Evolutionary conservation across 2,888 invertebrate genomes (phyloP), one percentile per base, ranked within the genome.

Genomic region (Lamproptera curius): DNA sequence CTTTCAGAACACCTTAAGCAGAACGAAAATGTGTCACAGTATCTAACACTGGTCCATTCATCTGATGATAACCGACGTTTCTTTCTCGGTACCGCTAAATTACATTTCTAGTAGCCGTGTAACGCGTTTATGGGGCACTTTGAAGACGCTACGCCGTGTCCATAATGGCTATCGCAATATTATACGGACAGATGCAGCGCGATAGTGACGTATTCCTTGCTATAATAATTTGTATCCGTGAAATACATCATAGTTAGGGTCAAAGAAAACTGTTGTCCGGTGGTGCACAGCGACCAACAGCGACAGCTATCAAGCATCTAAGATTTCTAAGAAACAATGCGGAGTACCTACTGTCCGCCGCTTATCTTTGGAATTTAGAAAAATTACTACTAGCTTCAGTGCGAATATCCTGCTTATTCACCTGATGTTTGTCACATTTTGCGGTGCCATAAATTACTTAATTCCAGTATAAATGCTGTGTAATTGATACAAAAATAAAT

Each of bases 61-160:
- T 75, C 73, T 76, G 69, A 59, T 72, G 85, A 85, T 83, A 76
- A 76, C 67, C 70, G 83, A 85, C 81, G 67, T 70, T 74, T 78
- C 70, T 80, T 83, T 83, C 83, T 73, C 71, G 67, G 84, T 85
- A 82, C 85, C 82, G 85, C 85, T 84, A 86, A 83, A 85, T 83
- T 77, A 79, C 83, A 75, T 75, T 81, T 83, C 82, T 85, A 86
- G 85, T 83, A 83, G 86, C 83, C 70, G 75, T 74, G 76, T 74
- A 76, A 73, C 78, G 73, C 79, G 76, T 85, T 86, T 86, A 86
- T 77, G 84, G 84, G 78, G 76, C 70, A 79, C 80, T 84, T 84
- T 76, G 75, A 77, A 80, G 84, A 86, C 82, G 81, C 75, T 73
- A 75, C 77, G 69, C 73, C 80, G 75, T 77, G 74, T 73, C 76